A percentile compares a stretch with the other conserved stretches of the same genome.
Conservation (phyloP, 2,113 vertebrate species). For the Ornithorhynchus anatinus region DNA sequence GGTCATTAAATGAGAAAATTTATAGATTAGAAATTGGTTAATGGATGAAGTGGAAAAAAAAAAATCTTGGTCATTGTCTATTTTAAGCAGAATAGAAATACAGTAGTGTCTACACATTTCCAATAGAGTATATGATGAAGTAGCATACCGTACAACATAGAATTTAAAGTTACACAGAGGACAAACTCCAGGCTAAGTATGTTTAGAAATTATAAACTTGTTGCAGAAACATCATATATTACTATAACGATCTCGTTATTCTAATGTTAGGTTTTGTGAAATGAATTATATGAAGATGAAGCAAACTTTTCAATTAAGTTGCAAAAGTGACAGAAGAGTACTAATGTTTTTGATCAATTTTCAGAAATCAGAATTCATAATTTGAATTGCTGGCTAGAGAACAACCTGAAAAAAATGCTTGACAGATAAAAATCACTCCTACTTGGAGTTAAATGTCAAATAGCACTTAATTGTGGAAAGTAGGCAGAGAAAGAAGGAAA, state of each 20-base stretch:
- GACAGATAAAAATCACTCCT: background rate
- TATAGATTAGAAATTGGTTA: conserved; percentile 49
- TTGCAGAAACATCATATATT: conserved; percentile 20
- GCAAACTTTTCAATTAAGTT: conserved; percentile 29
- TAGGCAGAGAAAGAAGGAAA: background rate
- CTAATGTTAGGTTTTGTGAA: conserved; percentile 32
- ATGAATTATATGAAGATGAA: conserved; percentile 11
- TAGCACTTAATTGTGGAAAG: background rate
- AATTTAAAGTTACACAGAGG: too few species aligned
- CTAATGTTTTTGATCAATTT: conserved; percentile 6
- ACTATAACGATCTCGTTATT: conserved; percentile 55
- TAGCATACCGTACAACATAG: too few species aligned
- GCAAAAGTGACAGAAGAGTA: conserved; percentile 14
- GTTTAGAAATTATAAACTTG: conserved; percentile 26
- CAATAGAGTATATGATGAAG: too few species aligned
- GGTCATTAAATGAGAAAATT: conserved; percentile 42
- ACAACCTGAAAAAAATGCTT: background rate
- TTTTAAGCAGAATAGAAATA: too few species aligned
- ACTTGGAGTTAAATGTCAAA: background rate
- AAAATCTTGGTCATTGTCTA: too few species aligned
- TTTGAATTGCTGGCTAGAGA: background rate
- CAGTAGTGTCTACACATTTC: too few species aligned
- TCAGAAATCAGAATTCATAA: background rate
- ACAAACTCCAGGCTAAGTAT: conserved; percentile 24
- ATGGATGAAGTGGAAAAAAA: conserved; percentile 36